Evolutionary conservation across 37 sponge, comb jelly and placozoan species (phyloP).

Genomic region (Diacarnus erythraeanus): DNA sequence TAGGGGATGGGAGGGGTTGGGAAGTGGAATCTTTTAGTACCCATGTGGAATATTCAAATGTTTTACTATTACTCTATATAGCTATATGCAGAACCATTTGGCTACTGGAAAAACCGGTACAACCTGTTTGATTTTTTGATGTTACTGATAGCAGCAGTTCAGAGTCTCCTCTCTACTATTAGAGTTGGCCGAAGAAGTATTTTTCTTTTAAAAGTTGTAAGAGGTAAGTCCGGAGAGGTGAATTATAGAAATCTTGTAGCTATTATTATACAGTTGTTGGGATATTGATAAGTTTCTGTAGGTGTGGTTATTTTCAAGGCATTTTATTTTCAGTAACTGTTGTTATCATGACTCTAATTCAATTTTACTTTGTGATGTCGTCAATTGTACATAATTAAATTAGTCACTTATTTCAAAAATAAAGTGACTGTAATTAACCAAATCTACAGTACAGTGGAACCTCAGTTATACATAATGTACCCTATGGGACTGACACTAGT

Average conservation of each 20-base stretch:
- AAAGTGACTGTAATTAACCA: background rate
- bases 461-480: no score
- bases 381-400: background rate
- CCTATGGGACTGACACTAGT: no score
- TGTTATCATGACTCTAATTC: no score
- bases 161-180: conserved; percentile 41
- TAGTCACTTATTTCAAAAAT: background rate
- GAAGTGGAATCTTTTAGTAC: background rate
- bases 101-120: conserved; percentile 83
- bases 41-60: background rate
- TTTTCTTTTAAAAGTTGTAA: conserved; percentile 33
- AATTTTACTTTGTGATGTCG: no score
- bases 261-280: no score
- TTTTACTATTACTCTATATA: background rate
- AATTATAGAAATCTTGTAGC: background rate
- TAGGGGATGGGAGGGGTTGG: background rate
- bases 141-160: conserved; percentile 45
- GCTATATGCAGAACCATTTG: conserved; percentile 73
- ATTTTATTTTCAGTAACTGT: no score
- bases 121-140: conserved; percentile 82
- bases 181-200: conserved; percentile 34
- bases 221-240: conserved; percentile 38
- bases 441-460: no score
- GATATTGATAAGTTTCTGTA: no score
- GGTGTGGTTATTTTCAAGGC: no score